A percentile compares a stretch with the other conserved stretches of the same genome.
Conservation (phyloP, 2,888 invertebrate genomes). For the Holacanthella duospinosa region DNA sequence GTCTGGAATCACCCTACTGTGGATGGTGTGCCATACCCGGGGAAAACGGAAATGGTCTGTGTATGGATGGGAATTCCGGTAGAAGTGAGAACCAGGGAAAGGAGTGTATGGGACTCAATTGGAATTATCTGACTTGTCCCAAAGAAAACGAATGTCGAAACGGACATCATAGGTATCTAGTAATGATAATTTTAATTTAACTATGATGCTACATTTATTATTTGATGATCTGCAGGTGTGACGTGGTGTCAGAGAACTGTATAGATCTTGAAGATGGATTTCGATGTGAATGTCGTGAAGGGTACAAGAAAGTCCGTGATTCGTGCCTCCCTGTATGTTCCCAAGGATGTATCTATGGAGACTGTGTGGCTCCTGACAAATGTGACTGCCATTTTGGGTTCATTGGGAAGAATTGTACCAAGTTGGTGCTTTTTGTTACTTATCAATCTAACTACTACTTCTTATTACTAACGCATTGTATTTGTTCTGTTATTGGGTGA, state of each 20-base stretch:
- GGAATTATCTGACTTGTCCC: constrained; percentile 84
- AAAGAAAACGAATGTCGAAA: constrained; percentile 88
- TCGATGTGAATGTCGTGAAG: constrained; percentile 59
- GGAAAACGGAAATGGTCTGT: constrained; percentile 47
- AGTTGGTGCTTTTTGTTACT: no score
- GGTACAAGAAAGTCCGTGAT: constrained; percentile 34
- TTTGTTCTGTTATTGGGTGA: no score
- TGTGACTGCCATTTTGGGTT: constrained; percentile 90
- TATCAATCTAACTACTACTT: no score
- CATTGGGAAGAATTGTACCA: constrained; percentile 86
- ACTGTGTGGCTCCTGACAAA: constrained; percentile 67
- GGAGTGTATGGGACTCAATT: constrained; percentile 43
- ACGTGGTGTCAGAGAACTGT: constrained; percentile 74
- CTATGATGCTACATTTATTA: no score
- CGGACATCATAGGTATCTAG: constrained; percentile 49
- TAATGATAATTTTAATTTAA: not conserved
- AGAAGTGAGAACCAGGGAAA: constrained; percentile 5
- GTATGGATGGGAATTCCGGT: constrained; percentile 54
- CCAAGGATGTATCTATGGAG: constrained; percentile 76
- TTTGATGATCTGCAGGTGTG: constrained; percentile 62
- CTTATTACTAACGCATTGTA: no score
- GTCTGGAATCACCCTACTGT: constrained; percentile 77
- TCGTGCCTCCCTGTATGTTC: constrained; percentile 66
- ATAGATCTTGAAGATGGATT: constrained; percentile 71
- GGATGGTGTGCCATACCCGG: constrained; percentile 74